These are phyloP conservation scores for Centruroides sculpturatus DNA, from an alignment of 1,140 invertebrate species.

Conservation along the genomic window DNA sequence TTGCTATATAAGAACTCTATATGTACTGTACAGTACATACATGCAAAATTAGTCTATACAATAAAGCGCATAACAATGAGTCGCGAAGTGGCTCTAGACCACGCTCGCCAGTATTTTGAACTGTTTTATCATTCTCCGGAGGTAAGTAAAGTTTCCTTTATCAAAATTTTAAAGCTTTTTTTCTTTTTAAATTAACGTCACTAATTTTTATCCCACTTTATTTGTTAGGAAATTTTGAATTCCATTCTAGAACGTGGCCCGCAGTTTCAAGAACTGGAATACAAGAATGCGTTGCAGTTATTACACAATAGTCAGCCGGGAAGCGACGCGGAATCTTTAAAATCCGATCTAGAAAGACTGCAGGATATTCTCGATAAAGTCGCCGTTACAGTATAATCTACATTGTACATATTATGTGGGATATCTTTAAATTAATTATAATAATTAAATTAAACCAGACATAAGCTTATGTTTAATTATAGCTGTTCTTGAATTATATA, in stretches of 20 bases:
- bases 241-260: slow-evolving; percentile 62
- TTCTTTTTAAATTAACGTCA: no score
- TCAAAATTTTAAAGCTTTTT: no score
- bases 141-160: slow-evolving; percentile 31
- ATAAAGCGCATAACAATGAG: slow-evolving; percentile 70
- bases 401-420: no score
- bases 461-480: no score
- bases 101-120: slow-evolving; percentile 77
- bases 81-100: slow-evolving; percentile 67
- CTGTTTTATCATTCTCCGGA: slow-evolving; percentile 69
- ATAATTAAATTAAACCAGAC: no score
- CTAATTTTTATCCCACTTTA: no score
- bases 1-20: no score
- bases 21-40: no score
- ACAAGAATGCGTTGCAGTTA: slow-evolving; percentile 67
- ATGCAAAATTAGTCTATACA: no score
- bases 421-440: no score
- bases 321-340: slow-evolving; percentile 28
- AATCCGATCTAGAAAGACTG: slow-evolving; percentile 40
- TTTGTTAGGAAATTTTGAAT: slow-evolving; percentile 60
- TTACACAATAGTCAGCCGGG: slow-evolving; percentile 41
- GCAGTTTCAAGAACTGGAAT: slow-evolving; percentile 68
- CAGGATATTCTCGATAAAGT: slow-evolving; percentile 50
- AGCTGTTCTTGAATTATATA: no score
- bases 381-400: slow-evolving; percentile 39